Evolutionary conservation across 2,113 vertebrate species (phyloP), one percentile per base, ranked within the genome.

Genomic region (Myodes glareolus): DNA sequence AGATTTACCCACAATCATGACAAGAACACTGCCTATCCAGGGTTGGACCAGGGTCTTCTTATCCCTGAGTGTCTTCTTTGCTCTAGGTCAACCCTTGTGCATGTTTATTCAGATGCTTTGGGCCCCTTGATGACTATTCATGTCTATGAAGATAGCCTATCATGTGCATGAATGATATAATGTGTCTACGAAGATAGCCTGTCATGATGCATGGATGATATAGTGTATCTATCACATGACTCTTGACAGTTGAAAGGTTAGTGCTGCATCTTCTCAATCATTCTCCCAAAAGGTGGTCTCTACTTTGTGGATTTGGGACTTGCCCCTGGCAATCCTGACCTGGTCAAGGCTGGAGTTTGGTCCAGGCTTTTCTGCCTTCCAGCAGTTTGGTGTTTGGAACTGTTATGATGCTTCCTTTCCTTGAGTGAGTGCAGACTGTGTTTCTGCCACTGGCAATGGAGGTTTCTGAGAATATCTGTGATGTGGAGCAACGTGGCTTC

Each of bases 11-110:
- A 29, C 1, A 25, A 5, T 61, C 23, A 31, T 3, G 9, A 39
- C 47, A n/a, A n/a, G 14, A 70, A 17, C 0, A 3, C 33, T 3
- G 29, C 13, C 45, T 17, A 16, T 65, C 33, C 0, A 19, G 14
- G 16, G 3, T 14, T 72, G 14, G 17, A 7, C 27, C 5, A 14
- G 14, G 7, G 42, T 45, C 70, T 50, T 50, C 31, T 55, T 9
- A 7, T 12, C 29, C 7, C 14, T 1, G 0, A 5, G 19, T n/a
- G 21, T n/a, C 36, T 21, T 45, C 67, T 82, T 29, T 27, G 6
- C 7, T 12, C 27, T n/a, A 36, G 7, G 19, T 61, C 23, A 13
- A 25, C 25, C 36, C 29, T 87, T 58, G 65, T 11, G 13, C 4
- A 5, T 27, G 3, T 45, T 11, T 19, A 5, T 90, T 33, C 8